Evolutionary conservation across 2,113 vertebrate genomes (phyloP).

Genomic region (Bettongia penicillata): DNA sequence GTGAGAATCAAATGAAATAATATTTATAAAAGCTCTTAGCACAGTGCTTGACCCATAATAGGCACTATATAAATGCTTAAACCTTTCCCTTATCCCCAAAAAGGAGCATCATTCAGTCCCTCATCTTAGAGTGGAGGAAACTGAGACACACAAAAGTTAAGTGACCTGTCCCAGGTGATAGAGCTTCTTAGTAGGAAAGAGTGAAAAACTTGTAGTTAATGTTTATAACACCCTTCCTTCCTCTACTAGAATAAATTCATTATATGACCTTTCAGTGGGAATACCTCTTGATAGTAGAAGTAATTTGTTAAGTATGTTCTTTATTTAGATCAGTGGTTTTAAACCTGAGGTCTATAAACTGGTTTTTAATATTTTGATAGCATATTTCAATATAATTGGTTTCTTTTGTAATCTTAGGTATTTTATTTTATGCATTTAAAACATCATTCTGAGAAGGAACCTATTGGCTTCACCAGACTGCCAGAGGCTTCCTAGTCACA

Average conservation of each 20-base stretch:
- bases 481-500: no score
- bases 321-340: neutral
- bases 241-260: neutral
- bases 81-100: neutral
- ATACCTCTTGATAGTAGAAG: neutral
- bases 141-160: neutral
- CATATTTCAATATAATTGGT: no score
- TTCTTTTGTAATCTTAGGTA: no score
- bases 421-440: no score
- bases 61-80: neutral
- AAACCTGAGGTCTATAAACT: neutral
- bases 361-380: neutral
- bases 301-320: neutral
- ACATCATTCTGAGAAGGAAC: no score
- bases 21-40: neutral
- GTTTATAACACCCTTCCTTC: neutral
- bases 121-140: neutral
- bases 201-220: neutral
- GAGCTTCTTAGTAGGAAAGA: neutral
- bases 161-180: neutral
- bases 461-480: no score
- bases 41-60: neutral
- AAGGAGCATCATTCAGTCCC: neutral
- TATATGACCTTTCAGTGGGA: neutral
- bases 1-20: neutral